Evolutionary conservation across 2,797 vertebrate species (phyloP).

Genomic region (Sandelia bainsii): DNA sequence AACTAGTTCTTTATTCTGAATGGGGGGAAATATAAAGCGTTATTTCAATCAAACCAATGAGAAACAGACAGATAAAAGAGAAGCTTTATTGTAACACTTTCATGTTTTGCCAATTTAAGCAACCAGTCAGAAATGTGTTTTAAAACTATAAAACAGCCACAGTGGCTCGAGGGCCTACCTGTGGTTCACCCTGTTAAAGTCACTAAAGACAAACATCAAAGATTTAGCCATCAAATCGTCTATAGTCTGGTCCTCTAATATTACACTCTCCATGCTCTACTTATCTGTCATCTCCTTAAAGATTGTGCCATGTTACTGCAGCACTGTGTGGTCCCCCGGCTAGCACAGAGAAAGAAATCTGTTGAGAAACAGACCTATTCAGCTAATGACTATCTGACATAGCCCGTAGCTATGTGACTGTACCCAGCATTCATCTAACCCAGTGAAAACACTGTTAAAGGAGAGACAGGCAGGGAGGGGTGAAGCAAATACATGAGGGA

Average conservation of each 20-base stretch:
- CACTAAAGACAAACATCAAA: conserved; percentile 56
- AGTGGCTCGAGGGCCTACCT: conserved; percentile 56
- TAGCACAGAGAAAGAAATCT: conserved; percentile 56
- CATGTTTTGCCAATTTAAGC: conserved; percentile 25
- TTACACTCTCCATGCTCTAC: conserved; percentile 52
- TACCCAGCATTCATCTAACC: conserved; percentile 78
- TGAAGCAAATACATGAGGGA: conserved; percentile 24
- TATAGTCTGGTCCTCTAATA: conserved; percentile 70
- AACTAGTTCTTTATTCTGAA: not conserved
- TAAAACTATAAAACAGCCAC: conserved; percentile 53
- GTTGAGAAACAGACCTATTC: conserved; percentile 53
- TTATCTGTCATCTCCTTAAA: conserved; percentile 69
- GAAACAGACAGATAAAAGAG: conserved; percentile 7
- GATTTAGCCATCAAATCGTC: conserved; percentile 77
- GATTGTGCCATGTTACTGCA: conserved; percentile 55
- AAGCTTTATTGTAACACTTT: conserved; percentile 32
- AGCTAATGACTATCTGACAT: conserved; percentile 73
- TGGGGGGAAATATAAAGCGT: conserved; percentile 7
- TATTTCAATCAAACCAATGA: conserved; percentile 28
- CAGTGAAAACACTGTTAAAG: conserved; percentile 72
- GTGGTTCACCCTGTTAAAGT: conserved; percentile 57
- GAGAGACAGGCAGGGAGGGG: conserved; percentile 35
- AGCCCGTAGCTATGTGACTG: conserved; percentile 64
- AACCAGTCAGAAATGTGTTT: conserved; percentile 38
- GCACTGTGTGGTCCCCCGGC: conserved; percentile 73